A percentile compares a stretch with the other conserved stretches of the same genome.
phyloP scores from a whole-genome alignment of 2,888 invertebrate genomes.

The Tachina grossa region DNA sequence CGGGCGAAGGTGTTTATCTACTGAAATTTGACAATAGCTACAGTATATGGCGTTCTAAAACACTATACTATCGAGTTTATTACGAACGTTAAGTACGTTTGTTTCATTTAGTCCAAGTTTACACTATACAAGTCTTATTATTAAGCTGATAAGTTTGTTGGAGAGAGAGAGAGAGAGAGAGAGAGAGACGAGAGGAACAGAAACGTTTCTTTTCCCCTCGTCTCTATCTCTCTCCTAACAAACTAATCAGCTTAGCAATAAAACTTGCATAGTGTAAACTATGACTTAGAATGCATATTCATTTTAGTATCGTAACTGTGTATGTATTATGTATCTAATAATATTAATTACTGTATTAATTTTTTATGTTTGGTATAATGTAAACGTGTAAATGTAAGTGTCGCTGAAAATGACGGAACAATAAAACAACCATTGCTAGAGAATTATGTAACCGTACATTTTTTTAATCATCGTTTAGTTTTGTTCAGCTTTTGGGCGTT shows the following conservation, averaged over 20 bases:
- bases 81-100: conserved; percentile 87
- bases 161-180: too few relatives aligned
- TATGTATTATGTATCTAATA: conserved; percentile 46
- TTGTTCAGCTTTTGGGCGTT: conserved; percentile 51
- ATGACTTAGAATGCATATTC: too few relatives aligned
- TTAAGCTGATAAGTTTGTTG: too few relatives aligned
- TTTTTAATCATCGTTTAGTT: background rate
- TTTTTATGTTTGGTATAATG: conserved; percentile 52
- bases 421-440: conserved; percentile 30
- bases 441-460: background rate
- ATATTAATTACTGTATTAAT: conserved; percentile 61
- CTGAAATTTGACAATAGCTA: conserved; percentile 99
- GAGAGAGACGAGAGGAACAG: too few relatives aligned
- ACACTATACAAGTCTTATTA: too few relatives aligned
- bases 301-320: conserved; percentile 53
- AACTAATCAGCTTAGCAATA: too few relatives aligned
- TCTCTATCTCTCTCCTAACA: too few relatives aligned
- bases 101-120: background rate
- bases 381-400: conserved; percentile 47
- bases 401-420: conserved; percentile 32
- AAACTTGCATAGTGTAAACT: too few relatives aligned
- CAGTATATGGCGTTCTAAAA: conserved; percentile 99
- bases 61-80: conserved; percentile 98
- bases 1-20: conserved; percentile 98
- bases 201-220: too few relatives aligned